Evolutionary conservation across 30 jellyfish, hydroid and myxozoan genomes (phyloP).

Genomic region (Clytia hemisphaerica): DNA sequence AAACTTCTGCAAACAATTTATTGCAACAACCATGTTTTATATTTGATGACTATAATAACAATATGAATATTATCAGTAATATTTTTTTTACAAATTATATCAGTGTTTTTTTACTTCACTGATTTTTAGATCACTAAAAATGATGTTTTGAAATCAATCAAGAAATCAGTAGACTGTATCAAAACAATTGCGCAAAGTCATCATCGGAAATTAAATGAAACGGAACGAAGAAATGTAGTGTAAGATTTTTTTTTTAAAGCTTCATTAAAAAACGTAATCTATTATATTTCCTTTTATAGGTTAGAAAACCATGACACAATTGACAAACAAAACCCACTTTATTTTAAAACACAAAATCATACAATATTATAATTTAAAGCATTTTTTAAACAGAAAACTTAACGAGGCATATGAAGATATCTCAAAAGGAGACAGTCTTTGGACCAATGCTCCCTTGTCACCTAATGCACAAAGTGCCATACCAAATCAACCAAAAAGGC

Average conservation of each 20-base stretch:
- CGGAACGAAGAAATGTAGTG: conserved; percentile 62
- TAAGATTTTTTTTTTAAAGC: conserved; percentile 33
- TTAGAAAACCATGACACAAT: no score
- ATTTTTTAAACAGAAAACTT: conserved; percentile 1
- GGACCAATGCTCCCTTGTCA: conserved; percentile 10
- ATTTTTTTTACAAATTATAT: no score
- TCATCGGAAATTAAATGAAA: conserved; percentile 46
- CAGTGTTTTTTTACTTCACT: no score
- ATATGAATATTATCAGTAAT: no score
- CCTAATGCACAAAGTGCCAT: conserved; percentile 1
- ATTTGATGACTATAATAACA: no score
- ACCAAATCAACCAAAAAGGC: conserved; percentile 78
- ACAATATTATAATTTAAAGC: background rate
- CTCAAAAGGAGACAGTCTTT: conserved; percentile 2
- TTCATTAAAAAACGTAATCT: no score
- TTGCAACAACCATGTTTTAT: no score
- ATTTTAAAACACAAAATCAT: background rate
- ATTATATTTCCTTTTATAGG: no score
- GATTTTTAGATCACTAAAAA: conserved; percentile 50
- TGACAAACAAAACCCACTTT: no score
- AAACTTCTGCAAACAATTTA: no score
- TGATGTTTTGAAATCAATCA: conserved; percentile 74
- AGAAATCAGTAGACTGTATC: conserved; percentile 52
- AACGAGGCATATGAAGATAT: background rate
- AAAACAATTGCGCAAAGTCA: conserved; percentile 36